Percentiles rank a stretch among this genome's conserved stretches.
Conservation (phyloP, 2,797 vertebrate genomes). For the Nothura maculosa region DNA sequence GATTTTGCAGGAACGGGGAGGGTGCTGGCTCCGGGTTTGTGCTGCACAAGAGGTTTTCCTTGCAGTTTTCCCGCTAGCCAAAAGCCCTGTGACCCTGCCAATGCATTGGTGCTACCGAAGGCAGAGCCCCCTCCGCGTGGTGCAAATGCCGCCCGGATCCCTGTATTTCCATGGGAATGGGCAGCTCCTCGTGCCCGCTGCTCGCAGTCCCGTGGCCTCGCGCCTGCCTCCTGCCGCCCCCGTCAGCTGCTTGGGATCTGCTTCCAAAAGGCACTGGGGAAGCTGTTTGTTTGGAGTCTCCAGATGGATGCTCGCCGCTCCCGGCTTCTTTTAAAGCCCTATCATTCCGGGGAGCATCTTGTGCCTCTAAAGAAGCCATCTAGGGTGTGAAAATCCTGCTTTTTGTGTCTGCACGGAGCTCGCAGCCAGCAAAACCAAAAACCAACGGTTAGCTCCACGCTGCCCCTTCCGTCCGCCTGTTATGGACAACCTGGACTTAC, state of each 20-base stretch:
- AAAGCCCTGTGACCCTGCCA: not conserved
- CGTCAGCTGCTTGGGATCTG: conserved; percentile 59
- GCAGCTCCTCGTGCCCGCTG: not conserved
- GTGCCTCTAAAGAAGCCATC: not conserved
- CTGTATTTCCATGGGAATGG: not conserved
- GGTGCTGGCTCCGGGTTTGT: rapidly evolving
- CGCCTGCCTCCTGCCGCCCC: conserved; percentile 58
- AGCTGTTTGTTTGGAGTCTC: not conserved
- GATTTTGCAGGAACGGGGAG: not conserved
- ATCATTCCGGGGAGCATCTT: not conserved
- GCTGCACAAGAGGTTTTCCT: not conserved
- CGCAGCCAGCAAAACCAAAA: not conserved
- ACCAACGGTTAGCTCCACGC: not conserved
- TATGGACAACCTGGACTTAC: not conserved
- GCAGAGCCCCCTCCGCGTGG: not conserved
- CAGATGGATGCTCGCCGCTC: conserved; percentile 28
- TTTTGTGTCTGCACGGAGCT: not conserved
- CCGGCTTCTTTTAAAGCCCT: not conserved
- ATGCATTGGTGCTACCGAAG: not conserved
- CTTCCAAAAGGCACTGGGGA: conserved; percentile 34
- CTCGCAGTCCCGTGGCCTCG: not conserved
- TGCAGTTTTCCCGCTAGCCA: not conserved
- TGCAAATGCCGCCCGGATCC: not conserved
- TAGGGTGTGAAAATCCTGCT: not conserved
- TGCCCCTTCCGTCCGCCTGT: rapidly evolving